These are phyloP conservation scores for Polymixis lichenea DNA, from an alignment of 2,888 invertebrate species.

Conservation along the genomic window DNA sequence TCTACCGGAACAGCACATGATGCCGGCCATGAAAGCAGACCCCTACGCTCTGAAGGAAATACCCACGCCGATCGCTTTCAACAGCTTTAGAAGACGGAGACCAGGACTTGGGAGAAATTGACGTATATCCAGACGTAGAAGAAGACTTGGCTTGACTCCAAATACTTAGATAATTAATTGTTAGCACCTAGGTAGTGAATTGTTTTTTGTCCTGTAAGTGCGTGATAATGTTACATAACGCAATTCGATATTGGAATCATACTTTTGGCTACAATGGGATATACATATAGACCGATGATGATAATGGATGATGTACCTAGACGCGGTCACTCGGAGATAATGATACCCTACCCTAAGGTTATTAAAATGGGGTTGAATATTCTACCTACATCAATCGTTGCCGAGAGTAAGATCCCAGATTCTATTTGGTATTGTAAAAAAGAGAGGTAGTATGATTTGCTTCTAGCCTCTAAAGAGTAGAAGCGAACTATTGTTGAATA, in stretches of 20 bases:
- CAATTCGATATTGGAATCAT: background rate
- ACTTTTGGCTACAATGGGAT: background rate
- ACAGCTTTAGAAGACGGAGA: constrained; percentile 74
- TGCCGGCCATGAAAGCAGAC: constrained; percentile 82
- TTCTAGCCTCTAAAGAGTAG: background rate
- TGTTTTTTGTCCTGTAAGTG: background rate
- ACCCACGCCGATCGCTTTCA: constrained; percentile 83
- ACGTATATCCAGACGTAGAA: constrained; percentile 11
- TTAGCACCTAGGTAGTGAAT: constrained; percentile 1
- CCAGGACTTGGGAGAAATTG: constrained; percentile 67
- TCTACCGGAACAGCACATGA: constrained; percentile 79
- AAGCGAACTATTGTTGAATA: background rate
- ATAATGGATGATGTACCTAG: too few species aligned
- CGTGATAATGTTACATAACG: constrained; percentile 1
- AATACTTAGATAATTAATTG: constrained; percentile 38
- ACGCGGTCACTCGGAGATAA: background rate
- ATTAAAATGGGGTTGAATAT: background rate
- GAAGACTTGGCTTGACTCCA: constrained; percentile 41
- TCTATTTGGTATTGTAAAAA: background rate
- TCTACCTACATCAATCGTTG: background rate
- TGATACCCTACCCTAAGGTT: too few species aligned
- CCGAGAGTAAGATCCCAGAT: constrained; percentile 6
- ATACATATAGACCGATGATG: too few species aligned
- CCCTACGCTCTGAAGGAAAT: constrained; percentile 85
- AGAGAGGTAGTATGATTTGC: background rate